These are phyloP conservation scores for Delichon dasypus DNA, from an alignment of 2,797 vertebrate species.

Conservation along the genomic window DNA sequence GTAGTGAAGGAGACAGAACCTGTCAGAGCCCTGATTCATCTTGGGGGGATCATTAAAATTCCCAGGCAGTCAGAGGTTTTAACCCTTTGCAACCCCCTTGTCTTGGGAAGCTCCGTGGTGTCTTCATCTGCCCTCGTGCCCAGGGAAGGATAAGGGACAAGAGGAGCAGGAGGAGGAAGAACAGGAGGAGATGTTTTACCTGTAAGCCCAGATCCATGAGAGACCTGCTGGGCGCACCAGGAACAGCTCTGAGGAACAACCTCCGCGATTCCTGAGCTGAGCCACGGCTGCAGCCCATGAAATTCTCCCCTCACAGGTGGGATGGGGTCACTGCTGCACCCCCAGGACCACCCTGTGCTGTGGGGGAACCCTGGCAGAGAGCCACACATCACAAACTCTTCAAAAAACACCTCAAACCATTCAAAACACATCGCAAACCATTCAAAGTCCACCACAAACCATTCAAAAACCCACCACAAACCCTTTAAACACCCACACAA, in stretches of 20 bases:
- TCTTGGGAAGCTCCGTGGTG: neutral
- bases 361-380: neutral
- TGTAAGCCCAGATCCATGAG: neutral
- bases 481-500: neutral
- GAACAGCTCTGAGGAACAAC: neutral
- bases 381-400: neutral
- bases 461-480: neutral
- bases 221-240: neutral
- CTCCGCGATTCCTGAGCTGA: neutral
- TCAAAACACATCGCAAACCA: neutral
- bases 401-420: neutral
- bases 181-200: neutral
- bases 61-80: neutral
- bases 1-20: neutral
- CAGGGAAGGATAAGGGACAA: neutral
- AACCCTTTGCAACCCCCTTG: neutral
- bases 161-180: neutral
- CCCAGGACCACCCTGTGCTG: neutral
- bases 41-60: neutral
- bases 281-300: neutral
- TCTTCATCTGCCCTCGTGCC: neutral
- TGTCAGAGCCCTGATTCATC: neutral
- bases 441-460: neutral
- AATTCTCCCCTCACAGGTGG: neutral
- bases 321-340: neutral